Conservation (phyloP, 2,888 invertebrate species). For the Rhagonycha fulva region DNA sequence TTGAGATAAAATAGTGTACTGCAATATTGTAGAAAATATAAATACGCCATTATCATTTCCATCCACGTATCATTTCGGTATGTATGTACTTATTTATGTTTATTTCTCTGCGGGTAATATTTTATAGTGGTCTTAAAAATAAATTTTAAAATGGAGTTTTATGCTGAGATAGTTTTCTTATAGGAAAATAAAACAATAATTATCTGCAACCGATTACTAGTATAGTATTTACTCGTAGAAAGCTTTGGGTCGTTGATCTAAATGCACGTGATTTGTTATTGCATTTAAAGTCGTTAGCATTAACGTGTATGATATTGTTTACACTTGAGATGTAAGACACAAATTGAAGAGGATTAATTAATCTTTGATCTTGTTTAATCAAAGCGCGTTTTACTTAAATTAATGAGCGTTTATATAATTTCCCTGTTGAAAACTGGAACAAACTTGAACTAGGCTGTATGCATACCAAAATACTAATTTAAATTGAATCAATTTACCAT, state of each 20-base stretch:
- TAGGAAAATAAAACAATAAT: neutral
- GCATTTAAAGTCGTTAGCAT: neutral
- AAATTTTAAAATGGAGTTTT: neutral
- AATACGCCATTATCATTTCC: neutral
- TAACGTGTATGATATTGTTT: neutral
- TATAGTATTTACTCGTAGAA: neutral
- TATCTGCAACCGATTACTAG: neutral
- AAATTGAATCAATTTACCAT: neutral
- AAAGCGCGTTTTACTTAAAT: neutral
- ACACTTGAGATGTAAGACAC: neutral
- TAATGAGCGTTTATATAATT: neutral
- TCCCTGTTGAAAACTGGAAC: neutral
- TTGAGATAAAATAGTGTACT: neutral
- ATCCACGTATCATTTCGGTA: constrained; percentile 1
- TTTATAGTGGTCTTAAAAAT: neutral
- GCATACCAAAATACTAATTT: neutral
- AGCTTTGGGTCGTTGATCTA: neutral
- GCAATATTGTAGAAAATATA: constrained; percentile 1
- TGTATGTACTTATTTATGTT: constrained; percentile 3
- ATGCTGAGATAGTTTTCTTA: neutral
- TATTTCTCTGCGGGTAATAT: constrained; percentile 1
- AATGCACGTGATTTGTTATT: neutral
- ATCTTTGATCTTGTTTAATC: constrained; percentile 4
- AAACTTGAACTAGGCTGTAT: neutral
- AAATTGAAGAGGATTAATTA: constrained; percentile 2